phyloP scores from a whole-genome alignment of 1,140 invertebrate genomes.

The Lerema accius region DNA sequence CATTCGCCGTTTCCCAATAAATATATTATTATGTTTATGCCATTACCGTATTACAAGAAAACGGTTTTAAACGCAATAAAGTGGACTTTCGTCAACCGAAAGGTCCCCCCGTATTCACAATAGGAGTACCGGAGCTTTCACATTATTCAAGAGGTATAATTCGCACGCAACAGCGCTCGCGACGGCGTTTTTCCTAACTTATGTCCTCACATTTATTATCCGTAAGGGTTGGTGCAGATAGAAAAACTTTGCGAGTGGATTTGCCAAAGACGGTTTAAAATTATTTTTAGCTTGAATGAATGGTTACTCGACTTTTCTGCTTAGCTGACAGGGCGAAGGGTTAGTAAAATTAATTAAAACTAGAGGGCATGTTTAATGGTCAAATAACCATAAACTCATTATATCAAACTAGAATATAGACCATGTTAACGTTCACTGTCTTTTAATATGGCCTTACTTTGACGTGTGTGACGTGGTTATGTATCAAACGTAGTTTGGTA shows the following conservation, averaged over 20 bases:
- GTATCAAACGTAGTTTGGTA: no score
- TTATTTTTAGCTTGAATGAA: neutral
- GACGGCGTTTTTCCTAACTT: conserved; percentile 9
- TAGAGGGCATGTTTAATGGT: no score
- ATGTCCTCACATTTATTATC: conserved; percentile 24
- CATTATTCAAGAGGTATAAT: conserved; percentile 40
- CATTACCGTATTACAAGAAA: neutral
- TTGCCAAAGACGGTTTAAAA: neutral
- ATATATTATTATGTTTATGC: neutral
- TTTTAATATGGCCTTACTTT: no score
- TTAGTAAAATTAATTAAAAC: no score
- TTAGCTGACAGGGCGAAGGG: no score
- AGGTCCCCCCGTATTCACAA: conserved; percentile 41
- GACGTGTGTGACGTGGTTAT: no score
- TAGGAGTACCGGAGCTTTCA: conserved; percentile 36
- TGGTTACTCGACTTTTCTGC: no score
- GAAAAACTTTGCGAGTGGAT: neutral
- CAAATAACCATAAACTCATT: no score
- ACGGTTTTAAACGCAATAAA: conserved; percentile 14
- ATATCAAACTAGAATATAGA: no score
- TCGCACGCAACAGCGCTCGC: conserved; percentile 29
- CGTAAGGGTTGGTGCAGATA: conserved; percentile 8
- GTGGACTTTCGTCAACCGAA: conserved; percentile 30
- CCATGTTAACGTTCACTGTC: no score
- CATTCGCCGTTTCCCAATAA: neutral